Percentiles rank a stretch among this genome's conserved stretches.
These are phyloP conservation scores for Philaethria dido DNA, from an alignment of 2,888 invertebrate species.

Conservation along the genomic window DNA sequence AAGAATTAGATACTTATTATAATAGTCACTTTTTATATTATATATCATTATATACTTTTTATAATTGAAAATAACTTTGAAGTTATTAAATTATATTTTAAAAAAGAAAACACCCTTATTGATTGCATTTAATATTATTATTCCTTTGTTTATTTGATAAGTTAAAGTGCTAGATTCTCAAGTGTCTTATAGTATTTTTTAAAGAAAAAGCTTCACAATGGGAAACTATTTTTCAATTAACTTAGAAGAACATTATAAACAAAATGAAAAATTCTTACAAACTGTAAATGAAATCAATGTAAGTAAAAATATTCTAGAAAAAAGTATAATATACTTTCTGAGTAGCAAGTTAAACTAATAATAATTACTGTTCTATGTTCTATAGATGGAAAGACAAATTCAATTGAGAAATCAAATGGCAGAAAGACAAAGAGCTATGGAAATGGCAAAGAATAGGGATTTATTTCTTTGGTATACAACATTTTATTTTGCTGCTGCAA, in stretches of 20 bases:
- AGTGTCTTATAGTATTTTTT: no score
- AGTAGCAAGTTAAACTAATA: constrained; percentile 31
- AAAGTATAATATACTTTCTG: no score
- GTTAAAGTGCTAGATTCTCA: not conserved
- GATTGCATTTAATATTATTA: not conserved
- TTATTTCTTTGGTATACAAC: constrained; percentile 88
- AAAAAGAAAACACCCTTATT: constrained; percentile 19
- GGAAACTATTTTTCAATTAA: constrained; percentile 84
- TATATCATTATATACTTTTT: not conserved
- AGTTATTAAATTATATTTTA: not conserved
- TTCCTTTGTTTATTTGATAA: not conserved
- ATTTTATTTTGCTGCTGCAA: constrained; percentile 85
- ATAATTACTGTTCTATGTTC: constrained; percentile 40
- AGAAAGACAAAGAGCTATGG: constrained; percentile 88
- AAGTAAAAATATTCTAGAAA: constrained; percentile 40
- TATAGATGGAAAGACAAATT: constrained; percentile 90
- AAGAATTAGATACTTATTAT: not conserved
- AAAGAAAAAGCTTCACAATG: constrained; percentile 65
- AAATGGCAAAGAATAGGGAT: constrained; percentile 88
- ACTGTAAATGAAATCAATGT: constrained; percentile 87
- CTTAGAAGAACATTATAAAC: constrained; percentile 87
- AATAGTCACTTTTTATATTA: not conserved
- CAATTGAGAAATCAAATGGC: constrained; percentile 92
- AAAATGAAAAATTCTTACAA: constrained; percentile 88
- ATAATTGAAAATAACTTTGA: not conserved